Base-by-base conservation (phyloP, 1,140 invertebrate species). In the Drosophila leontia region DNA sequence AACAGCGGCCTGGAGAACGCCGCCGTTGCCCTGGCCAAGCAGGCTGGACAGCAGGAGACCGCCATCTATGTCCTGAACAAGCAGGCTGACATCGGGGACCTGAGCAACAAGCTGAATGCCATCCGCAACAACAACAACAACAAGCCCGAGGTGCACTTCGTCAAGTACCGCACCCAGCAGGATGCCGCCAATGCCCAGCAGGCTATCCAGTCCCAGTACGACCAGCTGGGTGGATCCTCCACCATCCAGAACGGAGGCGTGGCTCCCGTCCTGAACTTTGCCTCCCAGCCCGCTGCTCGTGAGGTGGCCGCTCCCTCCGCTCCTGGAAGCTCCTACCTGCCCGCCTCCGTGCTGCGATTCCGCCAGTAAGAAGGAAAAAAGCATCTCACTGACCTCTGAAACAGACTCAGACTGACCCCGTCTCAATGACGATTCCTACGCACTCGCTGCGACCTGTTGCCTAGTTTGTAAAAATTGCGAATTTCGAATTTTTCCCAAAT, bases 51-150 rank as follows among this genome's bases (percentile, higher is more conserved):
- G 53, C 82, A 92, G 44, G 74, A 87, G 42, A 92, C 91, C 11
- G 91, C 91, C 67, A 92, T 92, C 63, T 92, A 92, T 68, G 87
- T 92, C 0, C 80, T 92, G 1, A 92, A 82, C 67, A 92, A 92
- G 55, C 91, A 92, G 72, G 78, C 91, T 4, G 88, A 92, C 35
- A 80, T 92, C 39, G 77, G 80, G 3, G 91, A 92, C 51, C 72
- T 92, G 56, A 81, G 82, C 51, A 75, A 86, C 51, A 91, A 90
- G 60, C 41, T 92, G 29, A 91, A 83, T 44, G 56, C 64, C 41
- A 60, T 92, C 29, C 75, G 72, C 67, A 82, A 60, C 71, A 92
- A 77, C 50, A 74, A 76, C 65, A 77, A 83, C 65, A 82, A 84
- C 59, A 92, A 91, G 65, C 91, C 91, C 45, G 88, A 91, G 57